Percentiles rank a stretch among this genome's conserved stretches.
Evolutionary conservation across 1,140 invertebrate species (phyloP).

Genomic region (Cotesia chilonis): DNA sequence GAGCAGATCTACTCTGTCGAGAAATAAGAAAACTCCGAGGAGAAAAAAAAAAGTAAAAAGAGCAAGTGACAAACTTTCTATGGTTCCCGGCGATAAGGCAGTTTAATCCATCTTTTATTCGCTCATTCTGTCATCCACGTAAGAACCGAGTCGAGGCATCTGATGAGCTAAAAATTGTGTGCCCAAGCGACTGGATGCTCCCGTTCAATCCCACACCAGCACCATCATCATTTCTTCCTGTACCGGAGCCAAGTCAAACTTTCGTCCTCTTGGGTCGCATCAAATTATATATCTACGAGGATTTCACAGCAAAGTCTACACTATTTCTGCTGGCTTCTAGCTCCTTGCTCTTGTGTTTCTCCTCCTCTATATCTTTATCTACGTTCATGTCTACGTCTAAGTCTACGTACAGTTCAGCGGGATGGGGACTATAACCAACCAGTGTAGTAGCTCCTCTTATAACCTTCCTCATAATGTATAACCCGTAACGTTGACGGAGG

Average conservation of each 20-base stretch:
- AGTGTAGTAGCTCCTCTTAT: neutral
- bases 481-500: constrained; percentile 16
- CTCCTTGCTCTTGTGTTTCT: too few species aligned
- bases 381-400: too few species aligned
- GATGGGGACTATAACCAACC: neutral
- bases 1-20: neutral
- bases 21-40: neutral
- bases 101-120: constrained; percentile 27
- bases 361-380: too few species aligned
- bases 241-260: constrained; percentile 18
- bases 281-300: constrained; percentile 21
- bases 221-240: too few species aligned
- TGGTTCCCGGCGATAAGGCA: constrained; percentile 11
- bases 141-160: neutral
- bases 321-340: too few species aligned
- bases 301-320: constrained; percentile 3
- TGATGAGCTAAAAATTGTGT: constrained; percentile 22
- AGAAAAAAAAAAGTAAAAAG: neutral
- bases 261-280: constrained; percentile 13
- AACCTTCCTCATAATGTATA: too few species aligned
- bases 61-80: constrained; percentile 12
- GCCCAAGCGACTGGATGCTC: neutral
- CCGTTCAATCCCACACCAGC: neutral
- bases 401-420: too few species aligned
- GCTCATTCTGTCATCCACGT: constrained; percentile 25